phyloP scores from a whole-genome alignment of 2,113 vertebrate genomes.

The Hippocampus comes region DNA sequence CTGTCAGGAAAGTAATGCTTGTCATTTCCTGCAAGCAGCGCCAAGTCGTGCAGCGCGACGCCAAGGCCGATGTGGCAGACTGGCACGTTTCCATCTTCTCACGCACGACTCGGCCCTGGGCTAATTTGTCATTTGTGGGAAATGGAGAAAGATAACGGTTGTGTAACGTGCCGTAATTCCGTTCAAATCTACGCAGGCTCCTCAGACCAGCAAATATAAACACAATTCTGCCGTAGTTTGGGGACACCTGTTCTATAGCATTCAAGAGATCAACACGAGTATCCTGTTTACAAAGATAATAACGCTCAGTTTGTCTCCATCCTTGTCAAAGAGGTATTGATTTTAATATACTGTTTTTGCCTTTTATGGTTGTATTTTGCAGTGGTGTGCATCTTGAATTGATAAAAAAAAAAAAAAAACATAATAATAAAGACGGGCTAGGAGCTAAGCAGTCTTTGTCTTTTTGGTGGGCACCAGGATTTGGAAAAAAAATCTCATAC shows the following conservation, averaged over 20 bases:
- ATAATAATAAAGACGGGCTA: too few species aligned
- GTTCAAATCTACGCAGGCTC: not conserved
- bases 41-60: constrained; percentile 19
- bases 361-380: too few species aligned
- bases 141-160: not conserved
- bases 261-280: too few species aligned
- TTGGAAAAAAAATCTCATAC: too few species aligned
- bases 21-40: constrained; percentile 48
- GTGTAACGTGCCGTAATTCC: not conserved
- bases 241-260: too few species aligned
- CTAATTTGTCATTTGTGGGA: constrained; percentile 27
- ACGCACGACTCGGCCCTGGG: constrained; percentile 37
- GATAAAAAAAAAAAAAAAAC: too few species aligned
- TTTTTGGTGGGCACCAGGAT: too few species aligned
- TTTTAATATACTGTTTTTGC: too few species aligned
- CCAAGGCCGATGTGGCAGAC: constrained; percentile 43
- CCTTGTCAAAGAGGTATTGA: too few species aligned
- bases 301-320: not conserved
- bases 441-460: too few species aligned
- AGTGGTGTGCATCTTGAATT: too few species aligned
- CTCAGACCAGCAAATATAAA: not conserved
- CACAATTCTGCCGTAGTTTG: not conserved
- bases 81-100: constrained; percentile 48
- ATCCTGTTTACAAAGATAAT: not conserved
- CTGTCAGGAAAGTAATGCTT: constrained; percentile 39